Evolutionary conservation across 2,888 invertebrate species (phyloP), one percentile per base, ranked within the genome.

Genomic region (Drosophila monieri): DNA sequence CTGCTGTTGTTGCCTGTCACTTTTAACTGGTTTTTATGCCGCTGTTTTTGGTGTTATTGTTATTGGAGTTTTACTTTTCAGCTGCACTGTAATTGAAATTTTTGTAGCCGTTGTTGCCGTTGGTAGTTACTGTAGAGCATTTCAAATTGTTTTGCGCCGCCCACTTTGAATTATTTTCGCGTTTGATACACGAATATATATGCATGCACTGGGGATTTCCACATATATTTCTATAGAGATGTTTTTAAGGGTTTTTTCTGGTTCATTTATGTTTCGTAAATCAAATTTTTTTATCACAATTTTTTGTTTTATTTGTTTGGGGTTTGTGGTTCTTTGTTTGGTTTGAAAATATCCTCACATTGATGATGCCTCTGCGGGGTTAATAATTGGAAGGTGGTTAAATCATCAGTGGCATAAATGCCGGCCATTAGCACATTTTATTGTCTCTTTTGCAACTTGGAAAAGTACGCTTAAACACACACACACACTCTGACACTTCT

Each of bases 71-170:
- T 79, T 81, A 80, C 59, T 75, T 71, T 74, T 83, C 65, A 71
- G 71, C 76, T 80, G 85, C 84, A 86, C 84, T 84, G 84, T 80
- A 84, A 84, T 84, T 75, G 79, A 73, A 85, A 78, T 78, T 76
- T 67, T 76, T 81, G 58, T 70, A 62, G 48, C 46, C 53, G 56
- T 61, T 59, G 58, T 67, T 64, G 65, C 51, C 49, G 48, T 30
- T 59, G 44, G 56, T 59, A 54, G 61, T 65, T 56, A 61, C 59
- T 67, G 73, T 77, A 25, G 46, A 52, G 70, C 57, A 64, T 70
- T 70, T 57, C 52, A 68, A 77, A 71, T 66, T 73, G 79, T 69
- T 62, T 69, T 41, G 57, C 68, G 60, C 69, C 81, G 72, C 81
- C 81, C 74, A 83, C 79, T 76, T 59, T 52, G 44, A 41, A 64